phyloP scores from a whole-genome alignment of 2,113 vertebrate genomes.

The Axis porcinus region DNA sequence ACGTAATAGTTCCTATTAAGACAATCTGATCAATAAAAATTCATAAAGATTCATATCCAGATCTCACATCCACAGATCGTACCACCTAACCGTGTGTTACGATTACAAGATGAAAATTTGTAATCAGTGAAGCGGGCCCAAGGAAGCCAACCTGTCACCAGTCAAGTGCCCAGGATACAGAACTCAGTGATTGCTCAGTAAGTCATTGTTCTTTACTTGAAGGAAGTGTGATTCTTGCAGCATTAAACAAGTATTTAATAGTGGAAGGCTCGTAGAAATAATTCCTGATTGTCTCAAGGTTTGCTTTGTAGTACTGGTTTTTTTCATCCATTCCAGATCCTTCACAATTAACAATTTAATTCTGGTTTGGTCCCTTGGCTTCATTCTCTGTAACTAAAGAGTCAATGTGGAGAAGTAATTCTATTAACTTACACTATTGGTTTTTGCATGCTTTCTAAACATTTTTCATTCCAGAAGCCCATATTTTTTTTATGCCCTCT shows the following conservation, averaged over 20 bases:
- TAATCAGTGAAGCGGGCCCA: rapidly evolving
- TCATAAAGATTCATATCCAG: background rate
- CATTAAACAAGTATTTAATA: background rate
- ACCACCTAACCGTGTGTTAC: background rate
- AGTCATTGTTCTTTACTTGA: background rate
- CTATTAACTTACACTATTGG: background rate
- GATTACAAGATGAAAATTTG: background rate
- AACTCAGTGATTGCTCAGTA: background rate
- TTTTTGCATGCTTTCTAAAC: background rate
- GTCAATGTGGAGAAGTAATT: no score
- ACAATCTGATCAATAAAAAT: background rate
- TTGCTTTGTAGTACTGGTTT: background rate
- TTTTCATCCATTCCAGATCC: background rate
- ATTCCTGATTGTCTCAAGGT: background rate
- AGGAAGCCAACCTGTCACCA: background rate
- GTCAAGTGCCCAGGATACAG: background rate
- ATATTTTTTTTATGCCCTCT: background rate
- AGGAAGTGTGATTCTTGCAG: background rate
- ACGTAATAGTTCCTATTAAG: background rate
- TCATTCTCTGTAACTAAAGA: background rate
- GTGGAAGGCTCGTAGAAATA: background rate
- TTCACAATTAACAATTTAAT: background rate
- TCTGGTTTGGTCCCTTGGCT: background rate
- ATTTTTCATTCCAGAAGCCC: background rate
- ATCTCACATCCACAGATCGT: background rate